A percentile compares a stretch with the other conserved stretches of the same genome.
phyloP scores from a whole-genome alignment of 2,797 vertebrate genomes.

The Notolabrus celidotus region DNA sequence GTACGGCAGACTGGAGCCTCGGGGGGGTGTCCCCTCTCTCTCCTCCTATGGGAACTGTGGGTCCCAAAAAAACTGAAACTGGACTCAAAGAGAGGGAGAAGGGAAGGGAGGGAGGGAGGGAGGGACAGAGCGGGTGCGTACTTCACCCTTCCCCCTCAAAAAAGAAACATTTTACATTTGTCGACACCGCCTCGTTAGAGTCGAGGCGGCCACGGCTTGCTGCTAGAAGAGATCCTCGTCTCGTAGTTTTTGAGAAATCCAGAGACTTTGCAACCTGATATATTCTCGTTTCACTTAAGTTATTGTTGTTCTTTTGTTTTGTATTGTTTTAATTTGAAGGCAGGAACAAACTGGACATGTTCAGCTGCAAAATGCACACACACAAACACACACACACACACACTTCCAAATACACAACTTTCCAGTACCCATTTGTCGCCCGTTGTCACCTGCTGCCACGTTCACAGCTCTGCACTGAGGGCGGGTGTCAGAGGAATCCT shows the following conservation, averaged over 20 bases:
- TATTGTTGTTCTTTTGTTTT: slow-evolving; percentile 64
- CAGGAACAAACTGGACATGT: slow-evolving; percentile 58
- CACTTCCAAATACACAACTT: slow-evolving; percentile 7
- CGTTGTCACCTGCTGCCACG: slow-evolving; percentile 43
- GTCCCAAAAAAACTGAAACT: slow-evolving; percentile 53
- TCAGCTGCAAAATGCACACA: slow-evolving; percentile 26
- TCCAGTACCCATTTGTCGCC: slow-evolving; percentile 38
- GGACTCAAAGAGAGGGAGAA: slow-evolving; percentile 36
- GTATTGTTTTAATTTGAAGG: slow-evolving; percentile 52
- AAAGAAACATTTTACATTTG: slow-evolving; percentile 63
- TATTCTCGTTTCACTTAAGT: slow-evolving; percentile 62
- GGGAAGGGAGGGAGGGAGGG: slow-evolving; percentile 31
- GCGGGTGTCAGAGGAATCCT: slow-evolving; percentile 33
- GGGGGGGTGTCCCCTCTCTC: background rate
- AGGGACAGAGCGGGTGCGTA: slow-evolving; percentile 22
- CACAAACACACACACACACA: slow-evolving; percentile 4
- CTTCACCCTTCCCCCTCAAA: slow-evolving; percentile 29
- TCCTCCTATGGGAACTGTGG: slow-evolving; percentile 1
- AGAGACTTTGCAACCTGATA: slow-evolving; percentile 59
- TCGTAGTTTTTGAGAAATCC: slow-evolving; percentile 60
- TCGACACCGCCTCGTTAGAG: slow-evolving; percentile 59
- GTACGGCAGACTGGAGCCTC: slow-evolving; percentile 32
- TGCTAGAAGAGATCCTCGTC: slow-evolving; percentile 77
- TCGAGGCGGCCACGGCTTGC: slow-evolving; percentile 71
- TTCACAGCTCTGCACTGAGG: slow-evolving; percentile 46